A percentile compares a stretch with the other conserved stretches of the same genome.
These are phyloP conservation scores for Caenorhabditis virilis DNA, from an alignment of 2,888 invertebrate species.

Conservation along the genomic window DNA sequence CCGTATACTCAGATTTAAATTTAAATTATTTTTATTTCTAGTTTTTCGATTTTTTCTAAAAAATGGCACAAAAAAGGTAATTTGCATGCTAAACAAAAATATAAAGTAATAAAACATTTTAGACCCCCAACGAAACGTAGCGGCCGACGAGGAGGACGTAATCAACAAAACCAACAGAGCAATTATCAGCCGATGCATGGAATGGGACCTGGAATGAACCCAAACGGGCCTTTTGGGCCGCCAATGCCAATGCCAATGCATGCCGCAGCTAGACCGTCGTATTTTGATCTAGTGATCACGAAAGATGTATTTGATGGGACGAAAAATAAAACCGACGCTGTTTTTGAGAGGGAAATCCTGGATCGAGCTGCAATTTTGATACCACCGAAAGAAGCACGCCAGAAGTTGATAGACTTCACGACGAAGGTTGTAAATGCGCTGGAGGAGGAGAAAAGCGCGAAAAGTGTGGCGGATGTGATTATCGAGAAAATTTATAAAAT, in stretches of 20 bases:
- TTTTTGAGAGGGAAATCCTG: conserved; percentile 11
- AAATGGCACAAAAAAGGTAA: background rate
- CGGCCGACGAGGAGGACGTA: too few species aligned
- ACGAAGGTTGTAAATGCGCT: conserved; percentile 13
- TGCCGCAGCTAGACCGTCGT: background rate
- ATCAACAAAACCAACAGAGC: too few species aligned
- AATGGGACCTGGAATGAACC: background rate
- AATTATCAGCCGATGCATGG: background rate
- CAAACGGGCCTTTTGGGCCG: background rate
- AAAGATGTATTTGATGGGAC: conserved; percentile 3
- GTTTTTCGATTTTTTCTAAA: too few species aligned
- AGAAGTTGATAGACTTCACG: conserved; percentile 2
- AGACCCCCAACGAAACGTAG: too few species aligned
- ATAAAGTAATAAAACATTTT: background rate
- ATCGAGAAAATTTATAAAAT: conserved; percentile 7
- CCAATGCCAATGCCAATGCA: background rate
- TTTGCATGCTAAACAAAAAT: background rate
- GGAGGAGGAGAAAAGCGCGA: conserved; percentile 10
- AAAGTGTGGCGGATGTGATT: conserved; percentile 5
- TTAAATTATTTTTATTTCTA: too few species aligned
- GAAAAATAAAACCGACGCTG: conserved; percentile 3
- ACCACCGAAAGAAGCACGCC: conserved; percentile 1
- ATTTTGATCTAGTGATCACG: conserved; percentile 12
- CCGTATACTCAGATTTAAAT: too few species aligned
- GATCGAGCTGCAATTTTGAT: conserved; percentile 19